Percentiles rank a stretch among this genome's conserved stretches.
phyloP scores from a whole-genome alignment of 2,113 vertebrate genomes.

The Misgurnus anguillicaudatus region DNA sequence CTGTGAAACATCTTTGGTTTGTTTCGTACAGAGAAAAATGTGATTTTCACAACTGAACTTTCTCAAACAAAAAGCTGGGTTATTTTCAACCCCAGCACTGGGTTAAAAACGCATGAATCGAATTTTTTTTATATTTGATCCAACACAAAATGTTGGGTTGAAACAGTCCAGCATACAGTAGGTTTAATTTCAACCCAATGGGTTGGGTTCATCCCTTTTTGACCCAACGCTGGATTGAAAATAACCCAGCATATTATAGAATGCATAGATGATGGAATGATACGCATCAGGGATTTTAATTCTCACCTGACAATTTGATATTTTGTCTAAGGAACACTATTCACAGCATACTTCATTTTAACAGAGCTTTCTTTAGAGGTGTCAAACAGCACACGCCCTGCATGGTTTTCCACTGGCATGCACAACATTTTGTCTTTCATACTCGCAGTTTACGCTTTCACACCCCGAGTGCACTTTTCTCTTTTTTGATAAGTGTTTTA shows the following conservation, averaged over 20 bases:
- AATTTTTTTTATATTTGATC: too few species aligned
- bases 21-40: neutral
- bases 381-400: constrained; percentile 27
- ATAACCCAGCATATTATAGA: too few species aligned
- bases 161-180: too few species aligned
- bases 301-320: too few species aligned
- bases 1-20: neutral
- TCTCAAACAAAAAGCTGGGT: neutral
- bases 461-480: constrained; percentile 48
- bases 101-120: too few species aligned
- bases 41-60: neutral
- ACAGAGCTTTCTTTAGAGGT: constrained; percentile 34
- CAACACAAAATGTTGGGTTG: too few species aligned
- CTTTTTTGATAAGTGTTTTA: constrained; percentile 56
- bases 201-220: too few species aligned
- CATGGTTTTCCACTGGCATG: constrained; percentile 40
- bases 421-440: constrained; percentile 49
- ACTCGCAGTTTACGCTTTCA: constrained; percentile 52
- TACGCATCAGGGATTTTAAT: neutral
- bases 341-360: constrained; percentile 20
- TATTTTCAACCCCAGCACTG: too few species aligned
- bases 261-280: neutral
- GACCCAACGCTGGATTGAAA: too few species aligned
- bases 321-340: neutral
- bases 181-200: too few species aligned